These are phyloP conservation scores for Melolontha melolontha DNA, from an alignment of 2,888 invertebrate genomes.

Conservation along the genomic window DNA sequence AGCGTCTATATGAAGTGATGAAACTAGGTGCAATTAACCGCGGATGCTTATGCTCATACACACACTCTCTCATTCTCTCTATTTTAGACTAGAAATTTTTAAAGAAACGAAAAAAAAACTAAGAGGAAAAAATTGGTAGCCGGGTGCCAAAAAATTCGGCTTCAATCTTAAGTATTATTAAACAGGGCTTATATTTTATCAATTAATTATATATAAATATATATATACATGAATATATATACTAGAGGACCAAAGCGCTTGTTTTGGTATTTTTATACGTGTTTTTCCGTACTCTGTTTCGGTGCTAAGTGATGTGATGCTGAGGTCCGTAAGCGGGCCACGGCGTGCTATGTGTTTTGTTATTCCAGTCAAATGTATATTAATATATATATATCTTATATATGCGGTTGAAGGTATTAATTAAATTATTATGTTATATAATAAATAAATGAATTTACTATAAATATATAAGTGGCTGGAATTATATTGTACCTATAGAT, in stretches of 20 bases:
- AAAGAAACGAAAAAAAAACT: conserved; percentile 34
- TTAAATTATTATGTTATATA: conserved; percentile 59
- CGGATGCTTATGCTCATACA: conserved; percentile 51
- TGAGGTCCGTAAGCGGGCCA: conserved; percentile 45
- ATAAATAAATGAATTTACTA: conserved; percentile 54
- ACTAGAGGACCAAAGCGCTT: conserved; percentile 63
- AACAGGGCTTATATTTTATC: conserved; percentile 63
- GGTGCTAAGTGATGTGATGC: conserved; percentile 64
- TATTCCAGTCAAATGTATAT: conserved; percentile 64
- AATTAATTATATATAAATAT: conserved; percentile 53
- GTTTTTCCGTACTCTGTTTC: conserved; percentile 63
- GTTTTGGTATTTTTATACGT: conserved; percentile 65
- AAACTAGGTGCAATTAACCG: conserved; percentile 41
- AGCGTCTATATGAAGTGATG: conserved; percentile 39
- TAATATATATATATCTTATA: conserved; percentile 53
- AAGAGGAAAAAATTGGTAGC: conserved; percentile 31
- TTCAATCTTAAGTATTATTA: conserved; percentile 61
- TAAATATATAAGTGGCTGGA: conserved; percentile 60
- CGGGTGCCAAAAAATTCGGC: conserved; percentile 37
- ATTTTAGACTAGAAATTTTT: conserved; percentile 36
- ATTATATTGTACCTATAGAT: conserved; percentile 49
- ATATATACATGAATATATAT: conserved; percentile 32
- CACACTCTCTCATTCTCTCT: conserved; percentile 27
- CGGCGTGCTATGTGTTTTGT: conserved; percentile 58
- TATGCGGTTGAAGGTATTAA: conserved; percentile 62